Evolutionary conservation across 2,888 invertebrate species (phyloP).

Genomic region (Galeopsomyia nigrocyanea): DNA sequence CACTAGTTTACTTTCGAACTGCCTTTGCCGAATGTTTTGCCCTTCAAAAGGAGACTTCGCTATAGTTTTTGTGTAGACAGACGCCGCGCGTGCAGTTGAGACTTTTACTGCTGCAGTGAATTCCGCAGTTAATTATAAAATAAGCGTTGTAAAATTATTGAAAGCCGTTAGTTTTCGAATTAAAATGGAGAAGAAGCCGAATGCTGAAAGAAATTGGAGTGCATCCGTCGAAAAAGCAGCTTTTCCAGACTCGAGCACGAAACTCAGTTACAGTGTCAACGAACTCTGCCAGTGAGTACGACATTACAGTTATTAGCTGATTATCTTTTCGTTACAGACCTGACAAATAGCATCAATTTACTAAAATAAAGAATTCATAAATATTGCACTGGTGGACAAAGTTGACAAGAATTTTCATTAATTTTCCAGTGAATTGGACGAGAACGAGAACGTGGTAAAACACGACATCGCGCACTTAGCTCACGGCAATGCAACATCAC

Average conservation of each 20-base stretch:
- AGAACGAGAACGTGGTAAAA: too few species aligned
- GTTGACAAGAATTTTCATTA: too few species aligned
- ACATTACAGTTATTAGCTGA: background rate
- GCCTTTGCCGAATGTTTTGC: conserved; percentile 24
- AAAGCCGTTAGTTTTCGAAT: background rate
- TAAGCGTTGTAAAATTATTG: background rate
- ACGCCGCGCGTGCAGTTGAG: too few species aligned
- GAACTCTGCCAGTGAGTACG: background rate
- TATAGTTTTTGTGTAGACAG: background rate
- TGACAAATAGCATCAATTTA: background rate
- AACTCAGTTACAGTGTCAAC: background rate
- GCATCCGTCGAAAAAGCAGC: background rate
- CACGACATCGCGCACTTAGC: too few species aligned
- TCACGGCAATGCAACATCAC: too few species aligned
- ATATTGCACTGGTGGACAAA: background rate
- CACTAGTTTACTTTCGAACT: conserved; percentile 14
- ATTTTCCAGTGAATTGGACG: too few species aligned
- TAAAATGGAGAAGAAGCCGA: background rate
- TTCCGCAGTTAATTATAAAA: too few species aligned
- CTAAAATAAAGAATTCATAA: background rate
- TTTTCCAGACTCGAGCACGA: background rate
- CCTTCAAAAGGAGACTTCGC: conserved; percentile 29
- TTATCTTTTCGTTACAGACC: background rate
- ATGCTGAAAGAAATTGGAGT: background rate
- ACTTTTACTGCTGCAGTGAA: too few species aligned